A percentile compares a stretch with the other conserved stretches of the same genome.
These are phyloP conservation scores for Psilanteris sp. DNA, from an alignment of 1,140 invertebrate species.

Conservation along the genomic window DNA sequence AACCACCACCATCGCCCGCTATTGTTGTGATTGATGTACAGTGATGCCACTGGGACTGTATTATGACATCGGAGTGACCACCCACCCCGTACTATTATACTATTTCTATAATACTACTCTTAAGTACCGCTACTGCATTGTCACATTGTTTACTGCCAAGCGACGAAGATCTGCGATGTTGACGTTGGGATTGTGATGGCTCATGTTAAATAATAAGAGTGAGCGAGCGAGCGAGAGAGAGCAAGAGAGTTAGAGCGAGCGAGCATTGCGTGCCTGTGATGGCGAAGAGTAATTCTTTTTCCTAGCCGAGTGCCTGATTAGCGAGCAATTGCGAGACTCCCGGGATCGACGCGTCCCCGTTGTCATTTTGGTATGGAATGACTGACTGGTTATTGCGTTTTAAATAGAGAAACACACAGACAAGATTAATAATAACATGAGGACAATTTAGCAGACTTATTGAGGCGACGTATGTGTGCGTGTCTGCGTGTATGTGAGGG, in stretches of 20 bases:
- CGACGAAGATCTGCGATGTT: constrained; percentile 75
- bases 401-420: constrained; percentile 7
- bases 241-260: no score
- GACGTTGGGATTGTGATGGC: constrained; percentile 77
- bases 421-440: constrained; percentile 49
- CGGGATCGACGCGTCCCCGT: constrained; percentile 16
- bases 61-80: constrained; percentile 79
- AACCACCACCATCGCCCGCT: constrained; percentile 78
- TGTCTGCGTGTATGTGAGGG: constrained; percentile 72
- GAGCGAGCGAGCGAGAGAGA: constrained; percentile 27
- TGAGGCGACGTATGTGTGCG: constrained; percentile 64
- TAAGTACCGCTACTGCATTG: constrained; percentile 80
- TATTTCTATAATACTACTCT: constrained; percentile 74
- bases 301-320: constrained; percentile 41
- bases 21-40: constrained; percentile 80
- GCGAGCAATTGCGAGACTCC: constrained; percentile 14
- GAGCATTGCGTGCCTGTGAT: constrained; percentile 31
- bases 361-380: no score
- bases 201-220: constrained; percentile 75
- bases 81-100: constrained; percentile 78
- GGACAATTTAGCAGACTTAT: constrained; percentile 42
- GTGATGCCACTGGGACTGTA: constrained; percentile 80
- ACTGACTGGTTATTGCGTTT: constrained; percentile 36
- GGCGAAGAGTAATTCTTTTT: constrained; percentile 35
- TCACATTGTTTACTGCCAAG: constrained; percentile 81